Base-by-base conservation (phyloP, 2,797 vertebrate species). In the Alca torda region DNA sequence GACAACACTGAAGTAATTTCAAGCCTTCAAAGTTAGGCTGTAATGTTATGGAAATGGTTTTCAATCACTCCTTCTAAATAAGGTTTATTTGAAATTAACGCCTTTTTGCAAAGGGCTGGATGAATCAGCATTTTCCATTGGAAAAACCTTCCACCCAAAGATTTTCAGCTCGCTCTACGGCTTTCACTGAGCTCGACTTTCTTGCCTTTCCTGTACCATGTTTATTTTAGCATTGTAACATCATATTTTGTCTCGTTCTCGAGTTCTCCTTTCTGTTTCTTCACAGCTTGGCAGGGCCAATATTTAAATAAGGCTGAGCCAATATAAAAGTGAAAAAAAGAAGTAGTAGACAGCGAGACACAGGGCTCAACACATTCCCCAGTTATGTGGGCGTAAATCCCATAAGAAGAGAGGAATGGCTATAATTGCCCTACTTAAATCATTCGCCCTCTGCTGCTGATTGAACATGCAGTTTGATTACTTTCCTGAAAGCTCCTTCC, bases 151-250 rank as follows among this genome's bases (percentile, higher is more conserved):
- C 79, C 63, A 67, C 68, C 20, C 13, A 2, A 85, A 93, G 60
- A 89, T 69, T 85, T 91, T 57, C 46, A 89, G 84, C 94, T 90
- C 0, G 37, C 91, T 94, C 83, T 73, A 87, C 63, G 1, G 91
- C 85, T 93, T 94, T 89, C 56, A 65, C 76, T 20, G 69, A 88
- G 89, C 94, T 94, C 1, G 51, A 88, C 67, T 94, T 96, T 96
- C 95, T 93, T 91, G 96, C 83, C 95, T 95, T 94, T 95, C 94
- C 93, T 95, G 95, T 85, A 90, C 35, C 46, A 30, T 89, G 87
- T 96, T 96, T 96, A 82, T 88, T 96, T 95, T 96, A 86, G 56
- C 59, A 88, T 86, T 2, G 1, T 94, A 88, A 95, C 94, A 90
- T 95, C 85, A 94, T 93, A 91, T 94, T 96, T 94, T 93, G 83